Base-by-base conservation (phyloP, 2,888 invertebrate species). In the Meandrusa payeni region DNA sequence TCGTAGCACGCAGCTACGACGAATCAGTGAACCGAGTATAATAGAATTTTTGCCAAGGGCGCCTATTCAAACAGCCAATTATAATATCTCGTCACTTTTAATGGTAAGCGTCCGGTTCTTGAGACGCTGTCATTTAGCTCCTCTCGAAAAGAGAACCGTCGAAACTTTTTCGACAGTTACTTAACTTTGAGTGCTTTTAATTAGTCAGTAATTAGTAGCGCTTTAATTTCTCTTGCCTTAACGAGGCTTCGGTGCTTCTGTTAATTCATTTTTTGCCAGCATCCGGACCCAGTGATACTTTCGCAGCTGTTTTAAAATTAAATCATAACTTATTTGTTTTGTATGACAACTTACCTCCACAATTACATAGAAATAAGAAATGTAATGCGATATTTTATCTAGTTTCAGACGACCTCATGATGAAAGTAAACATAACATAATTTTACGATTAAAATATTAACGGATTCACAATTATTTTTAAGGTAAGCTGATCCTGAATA, bases 181-280 rank as follows among this genome's bases (percentile, higher is more conserved):
- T 58, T 54, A 55, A 46, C 51, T 55, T 47, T 47, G 50, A 57
- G 50, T 52, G 57, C 46, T 52, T 55, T 59, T 53, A 59, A 54
- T 55, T 54, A 57, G 50, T 48, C 43, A 45, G 51, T 52, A 55
- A 55, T 57, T 55, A 54, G 52, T 52, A 47, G 38, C 36, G 48
- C 47, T 50, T 52, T 55, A 48, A 55, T 50, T 43, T 50, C 37
- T 44, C 47, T 49, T 53, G 47, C 47, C 50, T 55, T 57, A 51
- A 49, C 48, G 41, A 41, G 43, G 38, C 47, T 47, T n/a, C 29
- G 19, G 24, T 51, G 44, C 50, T 46, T 50, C 38, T 41, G 44
- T 38, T 32, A 48, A 36, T 48, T 53, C 33, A 48, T 47, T 51
- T 38, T 42, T 40, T 36, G 3, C 10, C n/a, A 6, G 9, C 24